These are phyloP conservation scores for Vombatus ursinus DNA, from an alignment of 2,113 vertebrate genomes.

Conservation along the genomic window DNA sequence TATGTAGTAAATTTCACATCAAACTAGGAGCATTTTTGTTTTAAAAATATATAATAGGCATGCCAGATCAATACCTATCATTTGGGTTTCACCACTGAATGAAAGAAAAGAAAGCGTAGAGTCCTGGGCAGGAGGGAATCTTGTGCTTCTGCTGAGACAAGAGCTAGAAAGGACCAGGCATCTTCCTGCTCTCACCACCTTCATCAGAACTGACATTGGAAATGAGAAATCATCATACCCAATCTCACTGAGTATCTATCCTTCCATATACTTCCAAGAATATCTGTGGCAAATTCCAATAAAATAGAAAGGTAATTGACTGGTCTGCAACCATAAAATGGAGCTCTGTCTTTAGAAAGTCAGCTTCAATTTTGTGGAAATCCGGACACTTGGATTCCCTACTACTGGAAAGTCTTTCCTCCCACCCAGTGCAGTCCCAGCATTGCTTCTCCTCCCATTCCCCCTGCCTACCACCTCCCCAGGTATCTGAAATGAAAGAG, in stretches of 20 bases:
- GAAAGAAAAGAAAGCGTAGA: constrained; percentile 45
- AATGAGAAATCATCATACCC: constrained; percentile 75
- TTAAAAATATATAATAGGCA: constrained; percentile 72
- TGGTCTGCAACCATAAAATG: background rate
- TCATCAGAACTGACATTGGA: constrained; percentile 60
- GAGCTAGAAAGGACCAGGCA: constrained; percentile 19
- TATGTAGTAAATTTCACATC: constrained; percentile 86
- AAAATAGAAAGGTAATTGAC: constrained; percentile 36
- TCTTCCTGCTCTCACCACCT: constrained; percentile 59
- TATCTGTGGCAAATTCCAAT: constrained; percentile 49
- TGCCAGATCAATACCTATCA: constrained; percentile 75
- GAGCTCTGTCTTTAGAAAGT: background rate
- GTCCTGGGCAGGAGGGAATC: constrained; percentile 27
- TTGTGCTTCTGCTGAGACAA: constrained; percentile 41
- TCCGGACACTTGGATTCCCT: background rate
- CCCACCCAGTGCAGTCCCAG: background rate
- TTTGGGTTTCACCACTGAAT: constrained; percentile 36
- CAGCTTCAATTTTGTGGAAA: background rate
- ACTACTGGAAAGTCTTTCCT: background rate
- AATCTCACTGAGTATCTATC: constrained; percentile 78
- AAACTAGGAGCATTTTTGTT: constrained; percentile 83
- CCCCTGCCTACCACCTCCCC: background rate
- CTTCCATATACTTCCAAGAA: constrained; percentile 74
- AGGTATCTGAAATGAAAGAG: background rate
- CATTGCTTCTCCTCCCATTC: background rate